These are phyloP conservation scores for Protophormia terraenovae DNA, from an alignment of 2,888 invertebrate species.

Conservation along the genomic window DNA sequence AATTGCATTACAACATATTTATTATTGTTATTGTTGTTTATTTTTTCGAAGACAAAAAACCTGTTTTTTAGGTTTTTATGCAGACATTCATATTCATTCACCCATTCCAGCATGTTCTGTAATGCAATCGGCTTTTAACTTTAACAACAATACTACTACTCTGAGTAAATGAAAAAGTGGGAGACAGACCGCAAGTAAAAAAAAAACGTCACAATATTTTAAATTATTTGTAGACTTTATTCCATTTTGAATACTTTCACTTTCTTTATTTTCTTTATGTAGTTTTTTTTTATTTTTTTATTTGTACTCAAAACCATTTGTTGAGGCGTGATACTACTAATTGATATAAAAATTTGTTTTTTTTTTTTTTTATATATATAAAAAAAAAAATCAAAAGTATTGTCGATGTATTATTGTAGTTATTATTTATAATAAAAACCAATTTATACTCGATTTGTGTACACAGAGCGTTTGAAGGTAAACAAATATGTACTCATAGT, in stretches of 20 bases:
- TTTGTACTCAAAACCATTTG: conserved; percentile 9
- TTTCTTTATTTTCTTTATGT: conserved; percentile 43
- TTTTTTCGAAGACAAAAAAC: background rate
- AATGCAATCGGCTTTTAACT: conserved; percentile 36
- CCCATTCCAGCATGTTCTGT: conserved; percentile 32
- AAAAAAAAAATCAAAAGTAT: too few relatives aligned
- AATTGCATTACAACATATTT: conserved; percentile 15
- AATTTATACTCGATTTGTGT: background rate
- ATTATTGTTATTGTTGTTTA: background rate
- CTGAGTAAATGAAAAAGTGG: background rate
- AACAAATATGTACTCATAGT: too few relatives aligned
- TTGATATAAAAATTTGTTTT: conserved; percentile 23
- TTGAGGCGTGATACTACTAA: conserved; percentile 32
- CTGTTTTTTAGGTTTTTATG: conserved; percentile 1
- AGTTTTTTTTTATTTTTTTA: background rate
- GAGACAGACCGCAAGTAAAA: background rate
- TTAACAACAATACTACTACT: conserved; percentile 2
- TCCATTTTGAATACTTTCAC: conserved; percentile 55
- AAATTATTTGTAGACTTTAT: conserved; percentile 31
- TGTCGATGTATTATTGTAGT: background rate
- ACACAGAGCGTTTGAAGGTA: background rate
- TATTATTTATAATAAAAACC: background rate
- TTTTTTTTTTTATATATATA: background rate
- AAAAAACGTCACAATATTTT: conserved; percentile 36
- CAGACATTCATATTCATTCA: conserved; percentile 24